Conservation (phyloP, 1,140 invertebrate species). For the Brachionus koreanus region DNA sequence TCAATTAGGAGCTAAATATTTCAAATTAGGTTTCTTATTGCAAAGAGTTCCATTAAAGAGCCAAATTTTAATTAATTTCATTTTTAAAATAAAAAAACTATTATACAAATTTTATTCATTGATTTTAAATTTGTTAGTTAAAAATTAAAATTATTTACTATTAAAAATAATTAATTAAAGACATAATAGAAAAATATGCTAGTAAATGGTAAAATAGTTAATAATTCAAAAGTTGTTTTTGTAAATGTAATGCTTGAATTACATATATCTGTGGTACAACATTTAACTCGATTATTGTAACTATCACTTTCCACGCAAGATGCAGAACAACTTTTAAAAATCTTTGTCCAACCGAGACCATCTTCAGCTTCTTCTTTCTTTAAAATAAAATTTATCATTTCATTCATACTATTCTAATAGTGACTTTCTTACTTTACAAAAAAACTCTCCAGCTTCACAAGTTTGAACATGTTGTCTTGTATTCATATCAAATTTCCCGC, state of each 20-base stretch:
- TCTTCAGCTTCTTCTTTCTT: constrained; percentile 19
- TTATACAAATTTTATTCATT: too few species aligned
- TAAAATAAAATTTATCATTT: not conserved
- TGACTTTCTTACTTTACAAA: not conserved
- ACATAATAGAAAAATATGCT: not conserved
- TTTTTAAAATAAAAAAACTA: too few species aligned
- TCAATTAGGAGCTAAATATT: too few species aligned
- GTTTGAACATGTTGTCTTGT: not conserved
- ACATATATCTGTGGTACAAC: constrained; percentile 5
- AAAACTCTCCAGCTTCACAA: not conserved
- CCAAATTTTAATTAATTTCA: too few species aligned
- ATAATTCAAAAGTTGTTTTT: not conserved
- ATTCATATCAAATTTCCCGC: not conserved
- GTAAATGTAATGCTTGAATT: not conserved
- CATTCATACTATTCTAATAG: not conserved
- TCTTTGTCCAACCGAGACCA: not conserved
- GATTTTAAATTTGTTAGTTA: too few species aligned
- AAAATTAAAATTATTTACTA: too few species aligned
- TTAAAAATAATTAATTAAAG: not conserved
- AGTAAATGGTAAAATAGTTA: not conserved
- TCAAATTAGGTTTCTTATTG: too few species aligned
- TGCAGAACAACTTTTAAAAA: not conserved
- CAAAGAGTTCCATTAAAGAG: too few species aligned
- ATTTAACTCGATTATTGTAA: constrained; percentile 2
- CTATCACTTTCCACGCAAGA: constrained; percentile 13